Evolutionary conservation across 2,888 invertebrate species (phyloP).

Genomic region (Drosophila pseudotalamancana): DNA sequence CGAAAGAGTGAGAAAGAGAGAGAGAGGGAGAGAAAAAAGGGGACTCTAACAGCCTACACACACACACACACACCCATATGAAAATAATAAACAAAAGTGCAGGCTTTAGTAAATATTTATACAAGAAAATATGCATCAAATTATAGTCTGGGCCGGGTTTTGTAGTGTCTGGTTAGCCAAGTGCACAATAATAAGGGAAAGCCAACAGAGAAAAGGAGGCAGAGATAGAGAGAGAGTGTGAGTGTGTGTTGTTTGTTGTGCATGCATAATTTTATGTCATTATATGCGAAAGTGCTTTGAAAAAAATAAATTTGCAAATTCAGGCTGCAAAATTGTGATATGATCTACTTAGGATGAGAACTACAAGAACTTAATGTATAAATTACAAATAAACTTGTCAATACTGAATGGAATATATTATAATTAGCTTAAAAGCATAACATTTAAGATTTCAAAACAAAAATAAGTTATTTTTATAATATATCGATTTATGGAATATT

Average conservation of each 20-base stretch:
- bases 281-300: constrained; percentile 11
- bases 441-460: background rate
- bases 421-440: background rate
- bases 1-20: background rate
- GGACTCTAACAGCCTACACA: constrained; percentile 1
- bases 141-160: constrained; percentile 29
- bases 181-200: constrained; percentile 5
- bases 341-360: background rate
- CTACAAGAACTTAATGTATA: background rate
- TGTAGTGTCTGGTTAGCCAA: constrained; percentile 21
- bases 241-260: constrained; percentile 19
- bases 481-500: too few relatives aligned
- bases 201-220: background rate
- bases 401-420: background rate
- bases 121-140: constrained; percentile 56
- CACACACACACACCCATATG: constrained; percentile 24
- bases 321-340: background rate
- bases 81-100: constrained; percentile 64
- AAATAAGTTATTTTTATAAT: too few relatives aligned
- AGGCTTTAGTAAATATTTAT: constrained; percentile 64
- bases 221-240: background rate
- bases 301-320: constrained; percentile 18
- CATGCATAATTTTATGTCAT: constrained; percentile 35
- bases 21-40: background rate
- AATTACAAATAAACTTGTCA: background rate